phyloP scores from a whole-genome alignment of 2,888 invertebrate species.

The Aphelenchoides bicaudatus region DNA sequence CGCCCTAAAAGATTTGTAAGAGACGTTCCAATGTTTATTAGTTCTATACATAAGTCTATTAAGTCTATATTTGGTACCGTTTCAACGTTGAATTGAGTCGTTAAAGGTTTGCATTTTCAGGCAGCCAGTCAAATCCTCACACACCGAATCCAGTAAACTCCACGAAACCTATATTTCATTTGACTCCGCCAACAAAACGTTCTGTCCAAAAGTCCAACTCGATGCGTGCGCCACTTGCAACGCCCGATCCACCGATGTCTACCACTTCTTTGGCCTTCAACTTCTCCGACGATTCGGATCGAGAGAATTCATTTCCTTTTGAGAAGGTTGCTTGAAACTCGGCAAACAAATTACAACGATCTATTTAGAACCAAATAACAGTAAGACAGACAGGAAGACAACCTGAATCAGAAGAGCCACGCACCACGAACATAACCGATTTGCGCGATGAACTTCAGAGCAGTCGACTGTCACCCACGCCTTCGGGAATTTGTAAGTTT shows the following conservation, averaged over 20 bases:
- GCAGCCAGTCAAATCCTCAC: not conserved
- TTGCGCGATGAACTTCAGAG: conserved; percentile 3
- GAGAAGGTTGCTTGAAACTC: conserved; percentile 7
- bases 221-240: conserved; percentile 13
- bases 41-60: no score
- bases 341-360: not conserved
- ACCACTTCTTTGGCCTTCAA: conserved; percentile 11
- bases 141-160: conserved; percentile 1
- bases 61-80: no score
- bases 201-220: not conserved
- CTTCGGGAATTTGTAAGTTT: conserved; percentile 10
- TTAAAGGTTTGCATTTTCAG: no score
- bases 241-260: conserved; percentile 21
- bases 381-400: not conserved
- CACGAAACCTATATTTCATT: conserved; percentile 1
- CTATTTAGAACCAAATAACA: not conserved
- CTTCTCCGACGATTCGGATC: conserved; percentile 19
- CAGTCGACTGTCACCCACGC: not conserved
- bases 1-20: no score
- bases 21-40: no score
- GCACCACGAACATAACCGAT: not conserved
- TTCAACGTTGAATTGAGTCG: no score
- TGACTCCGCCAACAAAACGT: conserved; percentile 8
- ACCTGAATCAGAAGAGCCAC: not conserved
- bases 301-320: conserved; percentile 15